A percentile compares a stretch with the other conserved stretches of the same genome.
These are phyloP conservation scores for Phaethornis superciliosus DNA, from an alignment of 2,113 vertebrate genomes.

Conservation along the genomic window DNA sequence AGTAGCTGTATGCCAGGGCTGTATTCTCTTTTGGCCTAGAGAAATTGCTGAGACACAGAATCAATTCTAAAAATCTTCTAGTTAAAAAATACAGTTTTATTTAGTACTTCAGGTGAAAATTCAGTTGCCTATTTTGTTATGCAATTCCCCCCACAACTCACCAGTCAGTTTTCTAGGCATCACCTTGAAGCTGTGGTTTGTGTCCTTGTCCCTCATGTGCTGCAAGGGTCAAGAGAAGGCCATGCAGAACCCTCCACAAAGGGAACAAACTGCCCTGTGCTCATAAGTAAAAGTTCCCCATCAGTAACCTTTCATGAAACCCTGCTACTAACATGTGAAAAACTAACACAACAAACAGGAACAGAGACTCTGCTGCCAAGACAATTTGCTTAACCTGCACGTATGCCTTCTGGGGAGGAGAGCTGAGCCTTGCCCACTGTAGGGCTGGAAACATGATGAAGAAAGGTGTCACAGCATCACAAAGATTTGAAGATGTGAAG, in stretches of 20 bases:
- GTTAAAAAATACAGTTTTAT: neutral
- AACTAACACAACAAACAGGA: neutral
- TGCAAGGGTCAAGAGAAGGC: neutral
- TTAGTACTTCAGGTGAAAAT: neutral
- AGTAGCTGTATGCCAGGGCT: neutral
- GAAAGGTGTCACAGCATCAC: neutral
- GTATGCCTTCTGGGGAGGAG: accelerated
- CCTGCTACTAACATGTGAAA: neutral
- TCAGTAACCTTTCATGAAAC: neutral
- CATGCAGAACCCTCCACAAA: neutral
- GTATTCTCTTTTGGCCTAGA: neutral
- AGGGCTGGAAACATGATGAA: neutral
- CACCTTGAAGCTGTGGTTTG: neutral
- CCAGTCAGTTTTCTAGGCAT: neutral
- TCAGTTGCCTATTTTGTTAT: neutral
- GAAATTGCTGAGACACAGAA: neutral
- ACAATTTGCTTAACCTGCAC: neutral
- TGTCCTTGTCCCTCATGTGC: neutral
- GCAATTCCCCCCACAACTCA: neutral
- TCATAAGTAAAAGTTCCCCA: neutral
- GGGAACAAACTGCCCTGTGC: neutral
- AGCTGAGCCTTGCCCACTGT: neutral
- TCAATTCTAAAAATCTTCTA: neutral
- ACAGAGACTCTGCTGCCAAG: neutral
- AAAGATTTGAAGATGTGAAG: neutral